Evolutionary conservation across 2,113 vertebrate species (phyloP).

Genomic region (Pandion haliaetus): DNA sequence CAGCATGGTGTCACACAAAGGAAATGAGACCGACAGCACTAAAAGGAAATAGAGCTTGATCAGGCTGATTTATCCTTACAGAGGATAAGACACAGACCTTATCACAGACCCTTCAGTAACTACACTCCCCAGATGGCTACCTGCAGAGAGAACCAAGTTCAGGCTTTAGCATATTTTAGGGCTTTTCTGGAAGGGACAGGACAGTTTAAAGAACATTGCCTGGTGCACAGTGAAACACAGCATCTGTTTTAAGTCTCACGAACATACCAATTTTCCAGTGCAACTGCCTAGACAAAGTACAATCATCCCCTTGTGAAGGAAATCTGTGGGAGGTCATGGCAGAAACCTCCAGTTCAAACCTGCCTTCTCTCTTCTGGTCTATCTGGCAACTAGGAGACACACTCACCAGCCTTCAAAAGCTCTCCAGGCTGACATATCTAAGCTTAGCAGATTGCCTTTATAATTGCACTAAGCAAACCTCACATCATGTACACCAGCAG

Average conservation of each 20-base stretch:
- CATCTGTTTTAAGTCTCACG: background rate
- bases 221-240: background rate
- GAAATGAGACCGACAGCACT: rapidly evolving
- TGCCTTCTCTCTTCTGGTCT: background rate
- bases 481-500: background rate
- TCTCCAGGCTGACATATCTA: background rate
- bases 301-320: background rate
- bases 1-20: rapidly evolving
- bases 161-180: background rate
- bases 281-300: background rate
- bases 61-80: too few species aligned
- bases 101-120: rapidly evolving
- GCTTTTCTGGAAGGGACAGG: background rate
- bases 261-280: background rate
- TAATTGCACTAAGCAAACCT: background rate
- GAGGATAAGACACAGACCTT: background rate
- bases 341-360: background rate
- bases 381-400: background rate
- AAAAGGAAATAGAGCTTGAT: background rate
- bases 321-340: background rate
- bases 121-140: background rate
- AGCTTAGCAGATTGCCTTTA: background rate
- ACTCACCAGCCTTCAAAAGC: background rate
- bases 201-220: background rate
- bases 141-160: background rate